phyloP scores from a whole-genome alignment of 2,113 vertebrate genomes.

The Sinocyclocheilus grahami region DNA sequence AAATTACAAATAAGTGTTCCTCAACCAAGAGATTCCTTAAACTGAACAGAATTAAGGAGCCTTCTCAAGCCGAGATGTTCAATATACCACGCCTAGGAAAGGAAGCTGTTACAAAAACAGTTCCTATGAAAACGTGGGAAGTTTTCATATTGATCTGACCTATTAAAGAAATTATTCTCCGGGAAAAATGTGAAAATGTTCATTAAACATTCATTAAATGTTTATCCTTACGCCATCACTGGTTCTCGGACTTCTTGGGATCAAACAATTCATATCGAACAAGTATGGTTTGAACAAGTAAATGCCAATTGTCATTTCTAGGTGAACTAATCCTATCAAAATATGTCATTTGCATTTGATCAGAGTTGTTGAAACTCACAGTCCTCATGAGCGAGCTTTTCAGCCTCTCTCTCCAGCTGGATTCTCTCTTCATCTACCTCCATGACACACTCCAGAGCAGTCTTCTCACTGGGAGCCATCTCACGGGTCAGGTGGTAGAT shows the following conservation, averaged over 20 bases:
- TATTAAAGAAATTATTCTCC: too few relatives aligned
- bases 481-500: slow-evolving; percentile 97
- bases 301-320: neutral
- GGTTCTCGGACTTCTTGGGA: neutral
- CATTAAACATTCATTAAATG: neutral
- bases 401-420: slow-evolving; percentile 91
- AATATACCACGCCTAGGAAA: slow-evolving; percentile 61
- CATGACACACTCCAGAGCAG: slow-evolving; percentile 92
- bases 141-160: neutral
- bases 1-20: slow-evolving; percentile 17
- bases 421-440: slow-evolving; percentile 93
- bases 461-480: slow-evolving; percentile 96
- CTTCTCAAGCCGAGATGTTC: slow-evolving; percentile 1
- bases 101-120: slow-evolving; percentile 52
- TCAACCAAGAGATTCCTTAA: slow-evolving; percentile 23
- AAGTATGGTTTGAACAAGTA: neutral
- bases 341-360: neutral
- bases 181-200: too few relatives aligned
- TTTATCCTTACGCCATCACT: neutral
- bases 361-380: slow-evolving; percentile 75
- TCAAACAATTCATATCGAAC: neutral
- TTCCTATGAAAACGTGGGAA: slow-evolving; percentile 61
- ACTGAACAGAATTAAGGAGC: slow-evolving; percentile 17
- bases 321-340: neutral
- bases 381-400: slow-evolving; percentile 91